phyloP scores from a whole-genome alignment of 1,140 invertebrate species.

The Dinoponera quadriceps region DNA sequence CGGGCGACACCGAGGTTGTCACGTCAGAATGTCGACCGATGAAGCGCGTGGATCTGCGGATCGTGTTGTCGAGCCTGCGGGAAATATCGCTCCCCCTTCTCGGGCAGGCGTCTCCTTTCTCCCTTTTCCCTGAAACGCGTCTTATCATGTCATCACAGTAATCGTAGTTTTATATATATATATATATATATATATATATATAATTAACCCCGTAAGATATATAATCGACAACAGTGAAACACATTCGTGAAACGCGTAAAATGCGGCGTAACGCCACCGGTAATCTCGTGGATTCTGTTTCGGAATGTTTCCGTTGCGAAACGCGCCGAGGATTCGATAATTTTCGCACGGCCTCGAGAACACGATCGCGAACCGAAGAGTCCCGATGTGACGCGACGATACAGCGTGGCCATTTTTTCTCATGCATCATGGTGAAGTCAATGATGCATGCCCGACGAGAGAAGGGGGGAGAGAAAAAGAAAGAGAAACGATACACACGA shows the following conservation, averaged over 20 bases:
- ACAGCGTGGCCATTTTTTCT: constrained; percentile 56
- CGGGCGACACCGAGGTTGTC: background rate
- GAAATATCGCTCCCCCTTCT: constrained; percentile 25
- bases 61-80: constrained; percentile 20
- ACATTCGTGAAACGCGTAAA: too few species aligned
- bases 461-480: background rate
- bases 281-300: background rate
- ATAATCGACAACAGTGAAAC: too few species aligned
- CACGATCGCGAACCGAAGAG: background rate
- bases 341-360: constrained; percentile 21
- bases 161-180: background rate
- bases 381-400: constrained; percentile 17
- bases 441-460: background rate
- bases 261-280: background rate
- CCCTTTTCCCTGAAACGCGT: background rate
- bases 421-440: constrained; percentile 51
- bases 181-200: too few species aligned
- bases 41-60: background rate
- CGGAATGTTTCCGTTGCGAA: too few species aligned
- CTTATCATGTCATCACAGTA: constrained; percentile 22
- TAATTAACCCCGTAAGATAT: too few species aligned
- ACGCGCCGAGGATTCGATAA: constrained; percentile 1
- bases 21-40: constrained; percentile 4
- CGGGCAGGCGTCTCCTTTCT: too few species aligned
- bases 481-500: background rate